Evolutionary conservation across 2,888 invertebrate species (phyloP), one percentile per base, ranked within the genome.

Genomic region (Zelleria hepariella): DNA sequence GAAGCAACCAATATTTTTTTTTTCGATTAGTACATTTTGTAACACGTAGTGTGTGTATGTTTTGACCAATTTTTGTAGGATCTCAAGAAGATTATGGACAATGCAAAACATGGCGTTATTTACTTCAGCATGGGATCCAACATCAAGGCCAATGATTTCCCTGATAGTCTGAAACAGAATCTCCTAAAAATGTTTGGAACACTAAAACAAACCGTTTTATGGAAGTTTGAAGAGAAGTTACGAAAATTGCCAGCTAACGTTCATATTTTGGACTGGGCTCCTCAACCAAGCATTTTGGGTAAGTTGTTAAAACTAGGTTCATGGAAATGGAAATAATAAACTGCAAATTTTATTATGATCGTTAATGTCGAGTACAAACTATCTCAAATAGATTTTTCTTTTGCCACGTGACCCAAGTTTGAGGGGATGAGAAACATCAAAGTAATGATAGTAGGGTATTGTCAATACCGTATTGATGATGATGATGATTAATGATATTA

Each of bases 91-190:
- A 67, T 82, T 54, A 60, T 81, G 59, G 75, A 79, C 56, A 67
- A 66, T 6, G 68, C 80, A 0, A 67, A 71, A 42, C 60, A 78
- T 24, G 82, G 83, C 0, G 73, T 78, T 0, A 73, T 82, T 47
- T 77, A 72, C 66, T 81, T 84, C 66, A 82, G 80, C 60, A 70
- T 84, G 71, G 84, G 84, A 1, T 75, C 80, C 0, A 75, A 74
- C 32, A 62, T 80, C 21, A 68, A 73, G 53, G 74, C 74, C 27
- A 70, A 68, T 18, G 66, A 70, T 0, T 67, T 82, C 63, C 71
- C 78, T 1, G 65, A 68, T 10, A 65, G 68, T 27, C 61, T 68
- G 2, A 69, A 71, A 25, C 61, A 65, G n/a, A 63, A 61, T 0
- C 63, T 80, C 10, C 20, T 77, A 2, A 65, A 64, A 26, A 69